Evolutionary conservation across 2,888 invertebrate genomes (phyloP).

Genomic region (Troides oblongomaculatus): DNA sequence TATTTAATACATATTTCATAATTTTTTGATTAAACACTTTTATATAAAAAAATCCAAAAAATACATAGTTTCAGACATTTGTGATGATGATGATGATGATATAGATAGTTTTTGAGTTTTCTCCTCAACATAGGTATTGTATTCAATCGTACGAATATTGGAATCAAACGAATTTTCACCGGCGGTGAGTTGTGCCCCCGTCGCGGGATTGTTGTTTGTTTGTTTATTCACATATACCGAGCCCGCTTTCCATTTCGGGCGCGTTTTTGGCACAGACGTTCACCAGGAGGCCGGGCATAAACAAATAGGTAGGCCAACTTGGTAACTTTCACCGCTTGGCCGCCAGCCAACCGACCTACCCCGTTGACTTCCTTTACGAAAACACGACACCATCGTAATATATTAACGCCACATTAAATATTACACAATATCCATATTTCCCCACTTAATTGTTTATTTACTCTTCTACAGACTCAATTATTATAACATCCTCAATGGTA

Average conservation of each 20-base stretch:
- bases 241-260: slow-evolving; percentile 62
- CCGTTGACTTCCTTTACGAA: slow-evolving; percentile 57
- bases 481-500: too few relatives aligned
- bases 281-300: slow-evolving; percentile 53
- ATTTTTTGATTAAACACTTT: too few relatives aligned
- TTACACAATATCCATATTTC: neutral
- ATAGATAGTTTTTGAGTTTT: too few relatives aligned
- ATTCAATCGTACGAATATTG: slow-evolving; percentile 31
- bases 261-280: slow-evolving; percentile 51
- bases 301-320: slow-evolving; percentile 72
- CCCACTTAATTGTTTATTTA: too few relatives aligned
- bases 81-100: too few relatives aligned
- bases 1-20: too few relatives aligned
- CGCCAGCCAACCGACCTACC: slow-evolving; percentile 50
- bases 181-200: slow-evolving; percentile 47
- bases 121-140: too few relatives aligned
- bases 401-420: slow-evolving; percentile 58
- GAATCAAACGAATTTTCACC: slow-evolving; percentile 38
- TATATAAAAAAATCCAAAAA: too few relatives aligned
- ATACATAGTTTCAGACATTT: too few relatives aligned
- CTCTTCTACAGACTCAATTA: too few relatives aligned
- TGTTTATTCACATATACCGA: slow-evolving; percentile 45
- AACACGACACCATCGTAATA: slow-evolving; percentile 65
- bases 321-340: slow-evolving; percentile 74
- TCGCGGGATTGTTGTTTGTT: slow-evolving; percentile 52